phyloP scores from a whole-genome alignment of 2,888 invertebrate genomes.

The Ennomos quercinarius region DNA sequence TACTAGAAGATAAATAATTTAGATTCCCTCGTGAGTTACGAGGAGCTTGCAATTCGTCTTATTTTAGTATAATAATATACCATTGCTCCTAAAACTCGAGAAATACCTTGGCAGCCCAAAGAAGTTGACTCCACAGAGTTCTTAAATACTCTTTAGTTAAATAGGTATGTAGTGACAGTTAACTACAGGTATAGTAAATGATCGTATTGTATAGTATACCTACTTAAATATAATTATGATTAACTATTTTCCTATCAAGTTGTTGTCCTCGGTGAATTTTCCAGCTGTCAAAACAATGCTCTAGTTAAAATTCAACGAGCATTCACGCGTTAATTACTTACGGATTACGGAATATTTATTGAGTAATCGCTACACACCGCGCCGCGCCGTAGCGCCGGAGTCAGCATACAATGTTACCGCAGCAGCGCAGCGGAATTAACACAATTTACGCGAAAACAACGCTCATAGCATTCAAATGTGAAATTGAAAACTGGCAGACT shows the following conservation, averaged over 20 bases:
- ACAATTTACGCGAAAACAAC: constrained; percentile 63
- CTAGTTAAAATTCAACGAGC: constrained; percentile 53
- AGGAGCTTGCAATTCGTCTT: constrained; percentile 39
- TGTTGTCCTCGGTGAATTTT: constrained; percentile 12
- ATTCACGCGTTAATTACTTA: constrained; percentile 57
- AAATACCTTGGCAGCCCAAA: too few species aligned
- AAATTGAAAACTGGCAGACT: constrained; percentile 68
- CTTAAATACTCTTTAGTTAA: too few species aligned
- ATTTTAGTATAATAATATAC: constrained; percentile 10
- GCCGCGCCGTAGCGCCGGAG: constrained; percentile 5
- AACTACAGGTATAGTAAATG: too few species aligned
- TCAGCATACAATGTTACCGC: constrained; percentile 45
- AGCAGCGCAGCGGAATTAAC: constrained; percentile 46
- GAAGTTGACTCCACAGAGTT: too few species aligned
- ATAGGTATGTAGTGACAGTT: too few species aligned
- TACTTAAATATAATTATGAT: background rate
- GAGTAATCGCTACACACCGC: constrained; percentile 42
- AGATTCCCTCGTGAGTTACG: constrained; percentile 57
- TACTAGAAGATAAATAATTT: constrained; percentile 59
- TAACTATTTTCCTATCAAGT: constrained; percentile 6
- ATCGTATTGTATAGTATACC: too few species aligned
- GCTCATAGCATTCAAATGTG: constrained; percentile 61
- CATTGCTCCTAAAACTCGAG: too few species aligned
- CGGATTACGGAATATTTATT: constrained; percentile 56
- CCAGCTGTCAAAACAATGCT: constrained; percentile 42